Evolutionary conservation across 2,113 vertebrate species (phyloP), one percentile per base, ranked within the genome.

Genomic region (Rhinoderma darwinii): DNA sequence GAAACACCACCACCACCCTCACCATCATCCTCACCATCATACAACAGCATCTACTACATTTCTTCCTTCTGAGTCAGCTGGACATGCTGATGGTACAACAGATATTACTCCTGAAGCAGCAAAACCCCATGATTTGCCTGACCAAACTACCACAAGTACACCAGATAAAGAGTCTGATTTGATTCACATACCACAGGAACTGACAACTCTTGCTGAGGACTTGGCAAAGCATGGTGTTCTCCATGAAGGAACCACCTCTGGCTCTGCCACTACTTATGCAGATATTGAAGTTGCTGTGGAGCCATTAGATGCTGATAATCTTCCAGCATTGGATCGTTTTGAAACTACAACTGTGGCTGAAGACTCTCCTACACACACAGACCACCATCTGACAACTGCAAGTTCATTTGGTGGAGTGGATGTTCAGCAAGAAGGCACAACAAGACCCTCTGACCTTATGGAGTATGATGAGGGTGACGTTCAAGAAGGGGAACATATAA

Each of bases 21-120:
- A 43, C 37, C 59, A 84, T 20, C 2, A 88, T 54, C 68, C 17
- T 5, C 68, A 72, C 9, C 35, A 72, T 41, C 83, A 39, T 30
- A 88, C n/a, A 82, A 75, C 59, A 89, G 90, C 80, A 56, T 51
- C 74, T 30, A 73, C 25, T 35, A 82, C 78, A 47, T 8, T 50
- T 22, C 25, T 12, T 47, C 14, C 59, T 43, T n/a, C 37, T 1
- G 37, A 41, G 32, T 15, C 37, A 27, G 54, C 10, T 7, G 14
- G n/a, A n/a, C 8, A 20, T 39, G 82, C 30, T 41, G 82, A 47
- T 4, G 66, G 15, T n/a, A 54, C 27, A 20, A n/a, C 43, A 50
- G 43, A 10, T 25, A 10, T 27, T 73, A 32, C 35, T 41, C 18
- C 7, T 81, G 14, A 14, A 20, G 82, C 35, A 50, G 39, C 43